These are phyloP conservation scores for Sycophila texana DNA, from an alignment of 2,888 invertebrate genomes.

Conservation along the genomic window DNA sequence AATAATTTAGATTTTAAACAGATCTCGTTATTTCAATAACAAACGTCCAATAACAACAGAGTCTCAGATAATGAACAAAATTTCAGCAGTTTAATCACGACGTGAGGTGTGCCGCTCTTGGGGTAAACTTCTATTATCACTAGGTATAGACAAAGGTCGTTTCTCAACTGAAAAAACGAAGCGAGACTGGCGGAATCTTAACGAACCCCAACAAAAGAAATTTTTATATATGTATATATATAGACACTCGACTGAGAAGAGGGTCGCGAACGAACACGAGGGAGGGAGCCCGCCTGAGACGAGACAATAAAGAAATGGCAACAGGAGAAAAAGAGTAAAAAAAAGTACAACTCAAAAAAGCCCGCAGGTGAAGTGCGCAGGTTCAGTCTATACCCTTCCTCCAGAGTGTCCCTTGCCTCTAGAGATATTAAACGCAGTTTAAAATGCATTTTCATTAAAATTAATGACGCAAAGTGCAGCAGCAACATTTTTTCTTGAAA, in stretches of 20 bases:
- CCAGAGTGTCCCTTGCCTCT: not conserved
- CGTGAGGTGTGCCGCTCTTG: too few relatives aligned
- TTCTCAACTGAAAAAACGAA: not conserved
- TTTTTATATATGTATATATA: not conserved
- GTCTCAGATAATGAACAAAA: too few relatives aligned
- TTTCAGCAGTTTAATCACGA: too few relatives aligned
- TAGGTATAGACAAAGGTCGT: too few relatives aligned
- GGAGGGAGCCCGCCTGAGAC: not conserved
- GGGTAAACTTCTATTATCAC: too few relatives aligned
- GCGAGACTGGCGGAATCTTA: constrained; percentile 4
- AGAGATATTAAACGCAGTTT: too few relatives aligned
- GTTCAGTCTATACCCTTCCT: not conserved
- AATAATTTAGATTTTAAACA: too few relatives aligned
- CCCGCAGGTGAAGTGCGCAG: constrained; percentile 17
- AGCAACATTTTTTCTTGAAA: too few relatives aligned
- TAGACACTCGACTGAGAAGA: not conserved
- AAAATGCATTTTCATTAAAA: too few relatives aligned
- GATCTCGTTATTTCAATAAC: too few relatives aligned
- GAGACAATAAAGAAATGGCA: not conserved
- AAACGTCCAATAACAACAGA: too few relatives aligned
- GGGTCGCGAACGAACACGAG: not conserved
- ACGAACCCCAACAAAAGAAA: constrained; percentile 21
- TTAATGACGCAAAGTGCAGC: too few relatives aligned
- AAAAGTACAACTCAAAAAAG: constrained; percentile 12
- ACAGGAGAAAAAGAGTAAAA: not conserved